Evolutionary conservation across 2,797 vertebrate species (phyloP).

Genomic region (Rhinichthys osculus): DNA sequence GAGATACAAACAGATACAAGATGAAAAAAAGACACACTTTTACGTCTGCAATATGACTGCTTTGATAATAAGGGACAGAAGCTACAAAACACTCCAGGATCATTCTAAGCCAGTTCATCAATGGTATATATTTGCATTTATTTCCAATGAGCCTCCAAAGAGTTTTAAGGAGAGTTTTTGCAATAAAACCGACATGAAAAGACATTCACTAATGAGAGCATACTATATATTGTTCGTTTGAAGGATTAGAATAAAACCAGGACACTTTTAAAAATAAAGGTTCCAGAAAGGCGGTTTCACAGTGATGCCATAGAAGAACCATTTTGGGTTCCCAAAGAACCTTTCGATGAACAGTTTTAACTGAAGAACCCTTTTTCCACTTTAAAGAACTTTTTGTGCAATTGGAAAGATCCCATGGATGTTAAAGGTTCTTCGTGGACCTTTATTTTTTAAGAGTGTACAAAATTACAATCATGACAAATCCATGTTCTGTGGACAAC

Average conservation of each 20-base stretch:
- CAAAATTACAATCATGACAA: neutral
- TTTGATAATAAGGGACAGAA: neutral
- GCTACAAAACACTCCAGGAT: conserved; percentile 5
- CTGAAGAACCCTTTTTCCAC: too few relatives aligned
- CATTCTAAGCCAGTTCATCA: conserved; percentile 52
- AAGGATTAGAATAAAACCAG: neutral
- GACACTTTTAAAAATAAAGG: neutral
- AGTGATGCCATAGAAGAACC: neutral
- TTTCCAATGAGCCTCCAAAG: conserved; percentile 48
- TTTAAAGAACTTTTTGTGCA: neutral
- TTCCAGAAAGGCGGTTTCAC: neutral
- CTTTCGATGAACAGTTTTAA: neutral
- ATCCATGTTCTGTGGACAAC: neutral
- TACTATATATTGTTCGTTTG: neutral
- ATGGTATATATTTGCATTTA: conserved; percentile 44
- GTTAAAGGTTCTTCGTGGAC: neutral
- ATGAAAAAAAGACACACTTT: conserved; percentile 36
- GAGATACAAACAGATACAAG: conserved; percentile 28
- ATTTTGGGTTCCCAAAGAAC: neutral
- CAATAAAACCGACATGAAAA: conserved; percentile 2
- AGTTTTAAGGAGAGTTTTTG: conserved; percentile 31
- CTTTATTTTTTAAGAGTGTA: neutral
- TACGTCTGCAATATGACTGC: neutral
- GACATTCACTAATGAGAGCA: neutral
- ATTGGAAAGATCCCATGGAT: neutral